Base-by-base conservation (phyloP, 2,888 invertebrate genomes). In the Tinea trinotella region DNA sequence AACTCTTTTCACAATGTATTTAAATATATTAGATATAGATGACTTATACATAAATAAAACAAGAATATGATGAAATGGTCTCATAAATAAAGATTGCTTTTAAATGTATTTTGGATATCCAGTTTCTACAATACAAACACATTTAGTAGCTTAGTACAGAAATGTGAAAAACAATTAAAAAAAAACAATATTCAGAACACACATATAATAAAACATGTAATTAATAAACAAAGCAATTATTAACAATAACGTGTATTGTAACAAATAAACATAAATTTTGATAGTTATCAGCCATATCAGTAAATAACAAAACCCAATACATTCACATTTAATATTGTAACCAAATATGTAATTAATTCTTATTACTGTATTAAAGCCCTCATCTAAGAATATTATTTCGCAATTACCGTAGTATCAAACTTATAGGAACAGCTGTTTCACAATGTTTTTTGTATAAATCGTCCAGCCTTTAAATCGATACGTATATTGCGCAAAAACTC, bases 401-500 rank as follows among this genome's bases (percentile, higher is more conserved):
- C 20, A 48, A n/a, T n/a, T n/a, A 48, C 48, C 12, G n/a, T 18
- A n/a, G n/a, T 7, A 30, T 40, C 40, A 15, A 34, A 34, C 7
- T 52, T 34, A 13, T 17, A 35, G 35, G 71, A 84, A 84, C 84
- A 84, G 85, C 82, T 84, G 82, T 84, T 83, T 82, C 79, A 68
- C 73, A 76, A 75, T 70, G 70, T 67, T 48, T 48, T 40, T 40
- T 40, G 2, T 22, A 10, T 15, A n/a, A 13, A 40, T 40, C 13
- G 40, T 15, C 15, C 40, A 15, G 40, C 40, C 13, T 7, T 65
- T 70, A 77, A 82, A 85, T 85, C 84, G 80, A 84, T 84, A 84
- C 76, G 68, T 71, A 72, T 73, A 81, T 72, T 85, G 84, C 84
- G 84, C 83, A 84, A 83, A 84, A 80, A 82, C 78, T 75, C 75